Evolutionary conservation across 2,888 invertebrate species (phyloP).

Genomic region (Mythimna lalbum): DNA sequence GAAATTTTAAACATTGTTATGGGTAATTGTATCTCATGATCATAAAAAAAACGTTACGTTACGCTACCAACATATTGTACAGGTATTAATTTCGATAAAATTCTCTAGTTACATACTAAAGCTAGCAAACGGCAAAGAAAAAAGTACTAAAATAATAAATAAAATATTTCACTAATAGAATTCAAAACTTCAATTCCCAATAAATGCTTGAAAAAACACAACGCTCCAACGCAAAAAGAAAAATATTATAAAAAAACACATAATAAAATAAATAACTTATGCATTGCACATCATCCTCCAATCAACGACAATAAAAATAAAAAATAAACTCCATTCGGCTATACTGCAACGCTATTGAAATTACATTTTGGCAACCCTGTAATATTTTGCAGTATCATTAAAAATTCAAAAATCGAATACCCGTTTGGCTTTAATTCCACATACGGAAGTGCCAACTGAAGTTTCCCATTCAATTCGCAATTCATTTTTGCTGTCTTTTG

Average conservation of each 20-base stretch:
- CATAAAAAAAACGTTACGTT: neutral
- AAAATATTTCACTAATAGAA: too few relatives aligned
- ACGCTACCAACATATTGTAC: too few relatives aligned
- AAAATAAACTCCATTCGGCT: slow-evolving; percentile 11
- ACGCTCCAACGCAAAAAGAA: neutral
- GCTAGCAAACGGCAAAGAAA: too few relatives aligned
- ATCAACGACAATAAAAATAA: slow-evolving; percentile 2
- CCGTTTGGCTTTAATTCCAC: slow-evolving; percentile 25
- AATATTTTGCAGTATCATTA: slow-evolving; percentile 36
- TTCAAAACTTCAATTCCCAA: too few relatives aligned
- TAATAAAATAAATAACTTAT: neutral
- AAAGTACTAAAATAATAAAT: too few relatives aligned
- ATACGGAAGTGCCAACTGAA: slow-evolving; percentile 2
- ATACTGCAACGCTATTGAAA: slow-evolving; percentile 18
- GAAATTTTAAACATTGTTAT: neutral
- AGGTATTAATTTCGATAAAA: too few relatives aligned
- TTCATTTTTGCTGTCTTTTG: slow-evolving; percentile 17
- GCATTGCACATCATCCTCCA: neutral
- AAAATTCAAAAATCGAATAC: slow-evolving; percentile 45
- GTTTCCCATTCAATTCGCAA: neutral
- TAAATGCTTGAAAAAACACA: too few relatives aligned
- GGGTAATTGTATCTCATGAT: neutral
- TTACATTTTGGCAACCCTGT: slow-evolving; percentile 20
- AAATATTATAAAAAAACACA: neutral
- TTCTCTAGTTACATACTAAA: too few relatives aligned